A percentile compares a stretch with the other conserved stretches of the same genome.
Conservation (phyloP, 2,113 vertebrate genomes). For the Cebidichthys violaceus region DNA sequence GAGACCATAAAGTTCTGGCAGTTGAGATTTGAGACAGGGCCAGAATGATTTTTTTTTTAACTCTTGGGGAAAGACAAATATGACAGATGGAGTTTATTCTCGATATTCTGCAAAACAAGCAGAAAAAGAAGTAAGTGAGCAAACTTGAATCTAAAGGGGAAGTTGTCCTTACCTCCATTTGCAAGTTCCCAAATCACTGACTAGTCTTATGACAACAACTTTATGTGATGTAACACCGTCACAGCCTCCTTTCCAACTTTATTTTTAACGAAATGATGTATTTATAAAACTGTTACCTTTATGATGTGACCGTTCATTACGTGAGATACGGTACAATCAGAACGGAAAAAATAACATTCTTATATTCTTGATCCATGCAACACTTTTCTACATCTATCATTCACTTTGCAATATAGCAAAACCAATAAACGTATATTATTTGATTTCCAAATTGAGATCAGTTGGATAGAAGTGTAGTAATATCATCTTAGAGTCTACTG, state of each 20-base stretch:
- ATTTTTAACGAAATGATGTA: too few species aligned
- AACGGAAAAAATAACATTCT: not conserved
- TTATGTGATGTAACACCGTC: not conserved
- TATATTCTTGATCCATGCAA: not conserved
- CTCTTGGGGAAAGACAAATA: slow-evolving; percentile 18
- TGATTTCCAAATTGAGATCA: not conserved
- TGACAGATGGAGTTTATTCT: slow-evolving; percentile 21
- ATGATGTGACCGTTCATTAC: not conserved
- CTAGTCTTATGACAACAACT: not conserved
- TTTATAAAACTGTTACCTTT: not conserved
- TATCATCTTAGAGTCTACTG: not conserved
- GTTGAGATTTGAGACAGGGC: slow-evolving; percentile 34
- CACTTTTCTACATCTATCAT: not conserved
- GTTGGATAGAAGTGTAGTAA: not conserved
- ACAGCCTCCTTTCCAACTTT: not conserved
- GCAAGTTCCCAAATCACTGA: not conserved
- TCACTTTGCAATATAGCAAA: not conserved
- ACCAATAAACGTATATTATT: not conserved
- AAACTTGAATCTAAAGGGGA: not conserved
- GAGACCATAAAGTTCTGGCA: slow-evolving; percentile 27
- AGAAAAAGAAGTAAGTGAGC: slow-evolving; percentile 19
- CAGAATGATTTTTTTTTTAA: slow-evolving; percentile 1
- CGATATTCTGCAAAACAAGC: slow-evolving; percentile 34
- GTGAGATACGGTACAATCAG: not conserved
- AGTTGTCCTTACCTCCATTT: not conserved